phyloP scores from a whole-genome alignment of 1,140 invertebrate species.

The Caenorhabditis inopinata region DNA sequence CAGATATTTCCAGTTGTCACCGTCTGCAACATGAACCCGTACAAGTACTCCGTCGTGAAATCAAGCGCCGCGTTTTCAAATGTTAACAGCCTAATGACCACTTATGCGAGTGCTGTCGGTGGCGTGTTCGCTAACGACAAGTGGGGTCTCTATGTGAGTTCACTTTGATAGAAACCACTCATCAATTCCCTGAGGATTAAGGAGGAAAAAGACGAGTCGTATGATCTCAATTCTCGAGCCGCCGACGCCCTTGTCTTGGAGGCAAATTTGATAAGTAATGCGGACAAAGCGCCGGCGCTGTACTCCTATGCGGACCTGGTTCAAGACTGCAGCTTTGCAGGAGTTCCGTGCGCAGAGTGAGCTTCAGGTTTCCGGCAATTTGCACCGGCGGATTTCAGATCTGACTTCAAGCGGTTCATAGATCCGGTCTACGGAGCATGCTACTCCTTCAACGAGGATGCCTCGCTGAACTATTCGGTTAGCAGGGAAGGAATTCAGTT shows the following conservation, averaged over 20 bases:
- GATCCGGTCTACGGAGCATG: constrained; percentile 37
- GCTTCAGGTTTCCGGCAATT: background rate
- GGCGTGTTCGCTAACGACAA: background rate
- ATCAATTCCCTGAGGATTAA: background rate
- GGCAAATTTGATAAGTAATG: background rate
- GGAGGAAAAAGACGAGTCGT: background rate
- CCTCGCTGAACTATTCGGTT: background rate
- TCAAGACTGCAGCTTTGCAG: constrained; percentile 30
- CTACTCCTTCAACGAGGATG: constrained; percentile 38
- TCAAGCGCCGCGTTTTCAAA: background rate
- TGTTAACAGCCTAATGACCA: background rate
- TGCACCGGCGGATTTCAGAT: background rate
- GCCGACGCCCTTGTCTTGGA: background rate
- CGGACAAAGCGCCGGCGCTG: background rate
- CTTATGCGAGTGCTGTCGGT: background rate
- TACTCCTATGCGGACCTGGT: constrained; percentile 32
- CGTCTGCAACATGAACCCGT: constrained; percentile 41
- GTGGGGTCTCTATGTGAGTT: constrained; percentile 30
- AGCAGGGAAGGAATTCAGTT: constrained; percentile 33
- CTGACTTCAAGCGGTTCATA: constrained; percentile 20
- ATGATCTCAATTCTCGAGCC: background rate
- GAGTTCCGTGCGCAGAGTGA: background rate
- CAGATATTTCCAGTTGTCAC: constrained; percentile 38
- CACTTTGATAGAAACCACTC: background rate
- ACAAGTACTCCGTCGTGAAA: constrained; percentile 27